These are phyloP conservation scores for Drosophila leontia DNA, from an alignment of 1,140 invertebrate species.

Conservation along the genomic window DNA sequence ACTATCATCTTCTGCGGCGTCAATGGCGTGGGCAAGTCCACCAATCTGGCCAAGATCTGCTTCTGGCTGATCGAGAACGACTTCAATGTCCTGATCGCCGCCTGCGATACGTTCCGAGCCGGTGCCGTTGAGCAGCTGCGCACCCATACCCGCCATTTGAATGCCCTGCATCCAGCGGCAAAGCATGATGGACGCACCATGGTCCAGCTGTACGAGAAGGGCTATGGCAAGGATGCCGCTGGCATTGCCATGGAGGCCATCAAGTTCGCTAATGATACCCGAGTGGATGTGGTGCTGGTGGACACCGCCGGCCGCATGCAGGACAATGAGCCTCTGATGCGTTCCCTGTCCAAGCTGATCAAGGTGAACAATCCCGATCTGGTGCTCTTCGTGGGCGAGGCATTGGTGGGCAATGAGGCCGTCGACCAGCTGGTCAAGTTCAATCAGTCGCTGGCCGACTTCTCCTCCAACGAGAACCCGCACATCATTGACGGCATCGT, in stretches of 20 bases:
- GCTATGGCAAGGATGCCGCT: slow-evolving; percentile 99
- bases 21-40: slow-evolving; percentile 99
- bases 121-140: slow-evolving; percentile 99
- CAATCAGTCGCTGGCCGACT: slow-evolving; percentile 97
- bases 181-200: slow-evolving; percentile 90
- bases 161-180: slow-evolving; percentile 95
- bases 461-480: slow-evolving; percentile 92
- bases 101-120: slow-evolving; percentile 99
- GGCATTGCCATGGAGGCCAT: slow-evolving; percentile 99
- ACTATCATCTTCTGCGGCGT: slow-evolving; percentile 99
- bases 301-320: slow-evolving; percentile 99
- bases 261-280: slow-evolving; percentile 92
- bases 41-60: slow-evolving; percentile 99
- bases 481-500: slow-evolving; percentile 99
- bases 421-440: slow-evolving; percentile 99
- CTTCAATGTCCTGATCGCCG: slow-evolving; percentile 97
- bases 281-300: slow-evolving; percentile 96
- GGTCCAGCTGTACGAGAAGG: slow-evolving; percentile 99
- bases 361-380: slow-evolving; percentile 97
- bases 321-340: slow-evolving; percentile 99
- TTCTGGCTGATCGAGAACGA: slow-evolving; percentile 99
- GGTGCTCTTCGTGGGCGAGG: slow-evolving; percentile 99
- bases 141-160: slow-evolving; percentile 97
- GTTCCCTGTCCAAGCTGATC: slow-evolving; percentile 96
- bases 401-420: slow-evolving; percentile 99